Conservation (phyloP, 1,140 invertebrate species). For the Apolygus lucorum region DNA sequence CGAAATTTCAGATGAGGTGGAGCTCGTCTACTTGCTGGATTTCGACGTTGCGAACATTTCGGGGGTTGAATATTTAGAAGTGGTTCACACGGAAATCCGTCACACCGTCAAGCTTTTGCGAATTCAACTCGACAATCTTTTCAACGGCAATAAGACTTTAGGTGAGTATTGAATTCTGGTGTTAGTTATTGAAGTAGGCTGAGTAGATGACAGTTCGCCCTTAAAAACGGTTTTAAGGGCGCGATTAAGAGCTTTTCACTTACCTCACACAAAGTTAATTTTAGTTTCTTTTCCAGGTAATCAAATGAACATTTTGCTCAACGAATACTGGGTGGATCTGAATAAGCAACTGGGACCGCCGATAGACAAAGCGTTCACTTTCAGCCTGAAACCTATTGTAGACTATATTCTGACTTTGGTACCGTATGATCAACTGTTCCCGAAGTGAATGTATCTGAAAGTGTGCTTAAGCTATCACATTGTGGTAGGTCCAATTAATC, state of each 20-base stretch:
- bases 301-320: not conserved
- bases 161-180: not conserved
- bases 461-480: too few species aligned
- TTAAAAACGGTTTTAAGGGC: not conserved
- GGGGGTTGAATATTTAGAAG: not conserved
- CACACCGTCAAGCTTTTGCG: not conserved
- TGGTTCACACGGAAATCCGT: not conserved
- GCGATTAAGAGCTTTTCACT: not conserved
- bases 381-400: not conserved
- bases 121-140: not conserved
- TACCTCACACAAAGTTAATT: not conserved
- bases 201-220: not conserved
- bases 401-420: not conserved
- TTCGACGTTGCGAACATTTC: not conserved
- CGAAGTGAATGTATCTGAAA: too few species aligned
- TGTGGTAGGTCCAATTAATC: too few species aligned
- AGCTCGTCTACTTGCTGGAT: not conserved
- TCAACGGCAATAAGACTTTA: not conserved
- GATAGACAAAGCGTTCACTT: not conserved
- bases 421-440: not conserved
- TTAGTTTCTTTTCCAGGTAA: not conserved
- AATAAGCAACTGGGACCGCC: not conserved
- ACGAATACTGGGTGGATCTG: not conserved
- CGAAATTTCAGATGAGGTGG: not conserved
- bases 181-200: not conserved